These are phyloP conservation scores for Cebus imitator DNA, from an alignment of 2,113 vertebrate species.

Conservation along the genomic window DNA sequence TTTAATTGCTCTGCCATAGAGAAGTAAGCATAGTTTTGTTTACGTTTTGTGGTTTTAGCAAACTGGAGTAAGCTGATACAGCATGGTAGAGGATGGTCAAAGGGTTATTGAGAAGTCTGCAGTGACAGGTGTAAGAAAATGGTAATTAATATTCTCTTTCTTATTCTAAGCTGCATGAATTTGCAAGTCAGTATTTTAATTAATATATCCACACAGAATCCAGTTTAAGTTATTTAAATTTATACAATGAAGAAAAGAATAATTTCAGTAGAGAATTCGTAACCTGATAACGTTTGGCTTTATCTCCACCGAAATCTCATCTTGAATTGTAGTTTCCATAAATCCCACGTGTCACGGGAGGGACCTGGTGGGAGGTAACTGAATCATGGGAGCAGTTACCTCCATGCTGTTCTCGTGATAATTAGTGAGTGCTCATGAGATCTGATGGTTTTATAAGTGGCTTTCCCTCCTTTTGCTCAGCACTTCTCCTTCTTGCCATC, in stretches of 20 bases:
- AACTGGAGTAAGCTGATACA: background rate
- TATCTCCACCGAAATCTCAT: no score
- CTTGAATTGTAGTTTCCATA: no score
- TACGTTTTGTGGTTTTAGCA: background rate
- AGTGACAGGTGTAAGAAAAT: background rate
- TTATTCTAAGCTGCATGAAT: background rate
- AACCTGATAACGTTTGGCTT: no score
- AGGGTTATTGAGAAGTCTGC: background rate
- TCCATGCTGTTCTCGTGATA: no score
- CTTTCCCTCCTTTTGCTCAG: no score
- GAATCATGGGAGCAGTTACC: no score
- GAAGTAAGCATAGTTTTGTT: background rate
- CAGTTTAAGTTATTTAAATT: background rate
- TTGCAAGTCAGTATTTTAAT: background rate
- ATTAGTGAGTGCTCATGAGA: no score
- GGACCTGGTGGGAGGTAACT: no score
- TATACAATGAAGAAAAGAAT: background rate
- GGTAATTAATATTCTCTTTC: rapidly evolving
- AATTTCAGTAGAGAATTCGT: background rate
- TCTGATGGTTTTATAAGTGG: no score
- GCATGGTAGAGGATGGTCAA: background rate
- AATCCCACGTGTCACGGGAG: no score
- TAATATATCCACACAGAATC: background rate
- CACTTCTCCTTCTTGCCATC: no score
- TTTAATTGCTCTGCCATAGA: background rate